A percentile compares a stretch with the other conserved stretches of the same genome.
These are phyloP conservation scores for Grus americana DNA, from an alignment of 2,113 vertebrate species.

Conservation along the genomic window DNA sequence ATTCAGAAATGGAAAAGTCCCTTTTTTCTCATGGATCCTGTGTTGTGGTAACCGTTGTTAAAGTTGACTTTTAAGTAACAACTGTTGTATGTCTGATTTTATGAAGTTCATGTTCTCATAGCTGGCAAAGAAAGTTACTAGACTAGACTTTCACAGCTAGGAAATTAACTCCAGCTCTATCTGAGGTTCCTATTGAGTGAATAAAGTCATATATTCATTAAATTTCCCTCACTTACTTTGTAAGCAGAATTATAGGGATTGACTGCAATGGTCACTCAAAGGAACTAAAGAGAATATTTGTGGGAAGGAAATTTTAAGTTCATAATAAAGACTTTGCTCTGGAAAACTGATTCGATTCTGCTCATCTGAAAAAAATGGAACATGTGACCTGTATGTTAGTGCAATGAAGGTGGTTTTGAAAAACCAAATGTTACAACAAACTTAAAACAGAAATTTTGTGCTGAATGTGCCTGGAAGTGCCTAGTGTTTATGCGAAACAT, in stretches of 20 bases:
- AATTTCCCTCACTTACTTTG: background rate
- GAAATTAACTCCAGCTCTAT: slow-evolving; percentile 11
- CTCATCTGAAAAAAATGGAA: background rate
- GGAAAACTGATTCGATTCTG: background rate
- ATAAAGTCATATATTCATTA: background rate
- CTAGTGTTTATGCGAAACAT: background rate
- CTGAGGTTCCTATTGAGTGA: background rate
- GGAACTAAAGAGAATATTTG: background rate
- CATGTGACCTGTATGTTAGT: background rate
- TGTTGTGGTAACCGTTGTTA: slow-evolving; percentile 48
- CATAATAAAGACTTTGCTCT: background rate
- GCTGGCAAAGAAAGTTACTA: background rate
- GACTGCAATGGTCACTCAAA: background rate
- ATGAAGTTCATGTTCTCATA: slow-evolving; percentile 14
- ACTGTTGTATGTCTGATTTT: background rate
- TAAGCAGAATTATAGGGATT: background rate
- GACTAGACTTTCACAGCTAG: background rate
- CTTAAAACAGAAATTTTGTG: background rate
- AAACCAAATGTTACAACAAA: background rate
- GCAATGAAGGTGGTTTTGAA: background rate
- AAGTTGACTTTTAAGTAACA: slow-evolving; percentile 21
- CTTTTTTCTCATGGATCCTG: background rate
- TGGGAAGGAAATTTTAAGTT: slow-evolving; percentile 19
- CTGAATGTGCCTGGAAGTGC: background rate
- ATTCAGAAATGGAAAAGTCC: background rate